Evolutionary conservation across 2,113 vertebrate genomes (phyloP).

Genomic region (Antigone vipio): DNA sequence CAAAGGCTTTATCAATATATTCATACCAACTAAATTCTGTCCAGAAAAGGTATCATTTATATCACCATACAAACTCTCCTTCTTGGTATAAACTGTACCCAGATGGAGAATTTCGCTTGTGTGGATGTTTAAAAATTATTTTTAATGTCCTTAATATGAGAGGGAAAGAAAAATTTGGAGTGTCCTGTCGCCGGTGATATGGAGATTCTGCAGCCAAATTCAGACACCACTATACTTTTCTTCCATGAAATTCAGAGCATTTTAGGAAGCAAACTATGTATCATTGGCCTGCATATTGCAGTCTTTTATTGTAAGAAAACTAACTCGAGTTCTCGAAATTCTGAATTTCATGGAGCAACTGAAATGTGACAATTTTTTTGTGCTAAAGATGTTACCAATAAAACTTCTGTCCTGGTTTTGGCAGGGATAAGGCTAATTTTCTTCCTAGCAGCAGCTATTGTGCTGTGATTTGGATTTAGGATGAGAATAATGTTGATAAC

Average conservation of each 20-base stretch:
- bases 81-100: not conserved
- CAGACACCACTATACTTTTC: not conserved
- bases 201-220: not conserved
- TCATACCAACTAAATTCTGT: not conserved
- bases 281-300: not conserved
- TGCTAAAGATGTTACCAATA: not conserved
- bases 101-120: not conserved
- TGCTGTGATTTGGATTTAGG: too few relatives aligned
- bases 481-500: too few relatives aligned
- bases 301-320: not conserved
- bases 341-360: not conserved
- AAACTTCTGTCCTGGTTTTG: not conserved
- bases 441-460: too few relatives aligned
- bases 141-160: not conserved
- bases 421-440: too few relatives aligned
- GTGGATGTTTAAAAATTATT: not conserved
- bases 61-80: not conserved
- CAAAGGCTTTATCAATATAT: not conserved
- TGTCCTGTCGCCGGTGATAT: not conserved
- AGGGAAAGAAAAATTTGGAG: not conserved
- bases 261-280: not conserved
- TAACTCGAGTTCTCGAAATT: not conserved
- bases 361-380: not conserved
- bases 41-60: not conserved
- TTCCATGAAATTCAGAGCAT: not conserved